These are phyloP conservation scores for Drosophila sechellia DNA, from an alignment of 1,140 invertebrate genomes.

Conservation along the genomic window DNA sequence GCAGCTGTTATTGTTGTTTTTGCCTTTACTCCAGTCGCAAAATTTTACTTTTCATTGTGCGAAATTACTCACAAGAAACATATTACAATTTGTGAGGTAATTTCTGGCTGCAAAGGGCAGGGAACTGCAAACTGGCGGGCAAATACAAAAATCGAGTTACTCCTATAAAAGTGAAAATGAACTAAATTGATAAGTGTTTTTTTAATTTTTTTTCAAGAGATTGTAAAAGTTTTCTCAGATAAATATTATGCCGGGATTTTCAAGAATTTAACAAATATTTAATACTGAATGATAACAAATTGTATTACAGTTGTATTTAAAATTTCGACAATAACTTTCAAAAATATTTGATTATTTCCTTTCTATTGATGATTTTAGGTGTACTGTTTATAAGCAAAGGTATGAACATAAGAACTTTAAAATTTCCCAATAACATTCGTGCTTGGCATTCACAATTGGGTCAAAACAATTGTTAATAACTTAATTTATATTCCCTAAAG, in stretches of 20 bases:
- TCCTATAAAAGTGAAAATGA: conserved; percentile 7
- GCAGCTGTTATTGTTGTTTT: conserved; percentile 5
- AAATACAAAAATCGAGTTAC: not conserved
- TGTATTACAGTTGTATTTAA: too few species aligned
- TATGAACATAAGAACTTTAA: not conserved
- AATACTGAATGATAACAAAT: too few species aligned
- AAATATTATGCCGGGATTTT: too few species aligned
- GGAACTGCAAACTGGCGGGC: conserved; percentile 22
- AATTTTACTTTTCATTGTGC: conserved; percentile 77
- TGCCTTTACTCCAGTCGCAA: conserved; percentile 36
- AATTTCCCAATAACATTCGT: not conserved
- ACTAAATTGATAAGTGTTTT: not conserved
- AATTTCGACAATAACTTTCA: too few species aligned
- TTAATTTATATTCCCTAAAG: not conserved
- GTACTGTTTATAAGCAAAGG: not conserved
- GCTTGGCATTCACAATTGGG: not conserved
- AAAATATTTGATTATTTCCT: too few species aligned
- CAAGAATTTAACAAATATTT: too few species aligned
- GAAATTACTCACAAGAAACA: conserved; percentile 75
- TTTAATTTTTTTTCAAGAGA: not conserved
- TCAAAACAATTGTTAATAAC: not conserved
- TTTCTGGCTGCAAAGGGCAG: conserved; percentile 34
- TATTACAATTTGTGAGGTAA: conserved; percentile 64
- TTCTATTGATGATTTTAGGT: too few species aligned
- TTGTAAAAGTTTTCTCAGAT: not conserved